These are phyloP conservation scores for Lamproptera curius DNA, from an alignment of 2,888 invertebrate species.

Conservation along the genomic window DNA sequence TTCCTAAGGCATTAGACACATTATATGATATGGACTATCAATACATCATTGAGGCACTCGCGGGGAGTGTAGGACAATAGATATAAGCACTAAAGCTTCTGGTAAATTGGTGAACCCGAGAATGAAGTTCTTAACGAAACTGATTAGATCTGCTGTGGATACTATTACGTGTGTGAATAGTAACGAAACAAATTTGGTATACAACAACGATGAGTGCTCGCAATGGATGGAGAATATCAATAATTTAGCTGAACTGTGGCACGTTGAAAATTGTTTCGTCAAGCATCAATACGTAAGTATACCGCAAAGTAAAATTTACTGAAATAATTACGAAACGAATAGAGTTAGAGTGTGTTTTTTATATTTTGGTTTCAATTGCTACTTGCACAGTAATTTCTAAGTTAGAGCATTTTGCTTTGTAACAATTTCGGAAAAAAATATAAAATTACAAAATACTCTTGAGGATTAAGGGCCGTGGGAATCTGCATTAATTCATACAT, in stretches of 20 bases:
- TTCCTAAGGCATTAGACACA: conserved; percentile 83
- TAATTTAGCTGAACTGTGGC: conserved; percentile 86
- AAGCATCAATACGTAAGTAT: conserved; percentile 87
- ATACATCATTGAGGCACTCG: conserved; percentile 73
- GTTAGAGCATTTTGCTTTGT: too few relatives aligned
- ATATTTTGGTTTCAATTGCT: too few relatives aligned
- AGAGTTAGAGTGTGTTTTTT: too few relatives aligned
- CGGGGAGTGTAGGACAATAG: conserved; percentile 64
- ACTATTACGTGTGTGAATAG: conserved; percentile 81
- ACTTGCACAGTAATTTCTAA: too few relatives aligned
- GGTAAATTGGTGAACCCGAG: conserved; percentile 85
- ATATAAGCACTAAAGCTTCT: conserved; percentile 79
- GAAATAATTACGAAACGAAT: too few relatives aligned
- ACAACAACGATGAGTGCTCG: conserved; percentile 57
- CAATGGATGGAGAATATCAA: conserved; percentile 86
- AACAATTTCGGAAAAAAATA: too few relatives aligned
- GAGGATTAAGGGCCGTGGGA: too few relatives aligned
- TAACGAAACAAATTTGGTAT: conserved; percentile 64
- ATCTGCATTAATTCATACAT: too few relatives aligned
- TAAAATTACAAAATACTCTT: too few relatives aligned
- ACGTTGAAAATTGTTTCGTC: conserved; percentile 84
- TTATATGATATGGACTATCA: conserved; percentile 87
- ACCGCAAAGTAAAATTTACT: too few relatives aligned
- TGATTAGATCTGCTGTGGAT: conserved; percentile 86
- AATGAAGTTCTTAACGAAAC: conserved; percentile 84